Conservation (phyloP, 2,797 vertebrate genomes). For the Labroides dimidiatus region DNA sequence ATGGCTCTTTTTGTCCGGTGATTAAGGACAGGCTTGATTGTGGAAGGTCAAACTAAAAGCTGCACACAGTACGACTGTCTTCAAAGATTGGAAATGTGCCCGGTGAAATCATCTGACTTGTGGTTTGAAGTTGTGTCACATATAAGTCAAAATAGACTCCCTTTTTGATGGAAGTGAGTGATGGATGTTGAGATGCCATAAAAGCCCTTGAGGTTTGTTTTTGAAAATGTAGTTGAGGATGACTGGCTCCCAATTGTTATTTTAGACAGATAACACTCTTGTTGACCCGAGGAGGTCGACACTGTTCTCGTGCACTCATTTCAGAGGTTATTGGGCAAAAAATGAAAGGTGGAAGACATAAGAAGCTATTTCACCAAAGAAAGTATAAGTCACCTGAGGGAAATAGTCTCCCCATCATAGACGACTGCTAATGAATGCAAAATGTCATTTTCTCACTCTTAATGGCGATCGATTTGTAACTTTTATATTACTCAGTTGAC, state of each 20-base stretch:
- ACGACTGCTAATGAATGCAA: too few relatives aligned
- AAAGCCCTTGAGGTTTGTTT: not conserved
- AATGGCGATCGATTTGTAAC: too few relatives aligned
- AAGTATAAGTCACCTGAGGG: too few relatives aligned
- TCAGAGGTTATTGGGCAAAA: too few relatives aligned
- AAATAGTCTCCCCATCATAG: too few relatives aligned
- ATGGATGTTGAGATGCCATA: too few relatives aligned
- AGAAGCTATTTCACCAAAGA: too few relatives aligned
- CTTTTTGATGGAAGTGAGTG: not conserved
- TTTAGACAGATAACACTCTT: constrained; percentile 23
- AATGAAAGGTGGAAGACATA: too few relatives aligned
- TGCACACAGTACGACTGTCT: not conserved
- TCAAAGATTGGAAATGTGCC: not conserved
- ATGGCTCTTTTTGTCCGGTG: not conserved
- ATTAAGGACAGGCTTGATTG: not conserved
- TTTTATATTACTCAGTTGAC: too few relatives aligned
- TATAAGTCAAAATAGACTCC: not conserved
- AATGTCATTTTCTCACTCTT: too few relatives aligned
- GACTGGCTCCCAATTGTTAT: constrained; percentile 11
- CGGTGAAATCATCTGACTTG: not conserved
- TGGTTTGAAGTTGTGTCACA: not conserved
- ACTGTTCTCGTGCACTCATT: too few relatives aligned
- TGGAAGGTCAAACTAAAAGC: not conserved
- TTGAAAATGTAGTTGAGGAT: constrained; percentile 18
- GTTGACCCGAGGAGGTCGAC: too few relatives aligned